Base-by-base conservation (phyloP, 2,888 invertebrate species). In the Sphaerophoria rueppellii region DNA sequence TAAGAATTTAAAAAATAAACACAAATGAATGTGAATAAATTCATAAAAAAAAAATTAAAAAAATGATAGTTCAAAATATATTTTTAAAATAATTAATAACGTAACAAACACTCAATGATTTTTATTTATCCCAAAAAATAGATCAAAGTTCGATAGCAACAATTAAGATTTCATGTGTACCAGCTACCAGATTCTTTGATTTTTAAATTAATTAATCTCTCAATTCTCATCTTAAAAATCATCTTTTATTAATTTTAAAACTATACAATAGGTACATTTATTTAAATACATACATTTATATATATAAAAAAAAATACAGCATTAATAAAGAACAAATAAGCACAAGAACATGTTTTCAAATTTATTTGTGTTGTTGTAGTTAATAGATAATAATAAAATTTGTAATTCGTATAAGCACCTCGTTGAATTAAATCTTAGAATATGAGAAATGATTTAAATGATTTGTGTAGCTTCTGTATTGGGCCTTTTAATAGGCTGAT, bases 401-500 rank as follows among this genome's bases (percentile, higher is more conserved):
- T 67, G 65, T 67, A 40, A 67, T 52, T 52, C 24, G 52, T 72
- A 24, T 24, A 75, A 46, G 58, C 48, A 54, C 35, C 40, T 82
- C 58, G 70, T 54, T 57, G 65, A 71, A 48, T 40, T 71, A 58
- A 76, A 60, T 69, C 40, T 14, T 69, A 12, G 61, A 4, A 34
- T 48, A 61, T 50, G 46, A 65, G 43, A 54, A 74, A 75, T 71
- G 37, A 54, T 72, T 76, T 43, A 46, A 72, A 69, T 72, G 32
- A 52, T 69, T 24, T 52, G 24, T 6, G n/a, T 2, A 7, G 50
- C 24, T 16, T 50, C 9, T 43, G 11, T 16, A 11, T 32, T 24
- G 24, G 12, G 14, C 55, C 76, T 76, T 91, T 93, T 93, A 94
- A 92, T 94, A 94, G 90, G 92, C 93, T 89, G 94, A 94, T 92